Percentiles rank a stretch among this genome's conserved stretches.
Evolutionary conservation across 2,888 invertebrate species (phyloP).

Genomic region (Trissoscelio sp.): DNA sequence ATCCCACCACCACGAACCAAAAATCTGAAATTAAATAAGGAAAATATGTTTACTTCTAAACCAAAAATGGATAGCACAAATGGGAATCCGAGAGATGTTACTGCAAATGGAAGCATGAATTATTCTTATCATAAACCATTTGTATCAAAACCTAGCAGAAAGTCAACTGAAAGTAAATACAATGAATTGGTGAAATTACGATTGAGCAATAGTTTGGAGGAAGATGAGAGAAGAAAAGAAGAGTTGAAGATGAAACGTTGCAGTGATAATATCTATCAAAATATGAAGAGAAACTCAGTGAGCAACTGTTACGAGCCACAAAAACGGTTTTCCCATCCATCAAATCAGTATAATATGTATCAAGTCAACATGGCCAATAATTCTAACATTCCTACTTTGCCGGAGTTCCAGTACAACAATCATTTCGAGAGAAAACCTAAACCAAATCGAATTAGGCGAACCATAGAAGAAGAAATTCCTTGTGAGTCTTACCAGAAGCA

Average conservation of each 20-base stretch:
- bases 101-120: conserved; percentile 72
- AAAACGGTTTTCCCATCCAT: conserved; percentile 44
- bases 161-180: conserved; percentile 58
- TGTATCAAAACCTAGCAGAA: conserved; percentile 64
- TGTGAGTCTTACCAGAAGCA: conserved; percentile 35
- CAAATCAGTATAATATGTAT: conserved; percentile 62
- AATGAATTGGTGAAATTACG: conserved; percentile 53
- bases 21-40: conserved; percentile 64
- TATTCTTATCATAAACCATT: conserved; percentile 77
- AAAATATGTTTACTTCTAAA: conserved; percentile 42
- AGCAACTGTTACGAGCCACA: conserved; percentile 57
- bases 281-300: conserved; percentile 61
- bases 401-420: conserved; percentile 25
- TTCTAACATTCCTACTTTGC: conserved; percentile 29
- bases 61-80: conserved; percentile 9
- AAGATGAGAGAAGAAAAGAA: conserved; percentile 45
- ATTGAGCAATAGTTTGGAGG: conserved; percentile 38
- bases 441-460: conserved; percentile 33
- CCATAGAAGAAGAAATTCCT: conserved; percentile 30
- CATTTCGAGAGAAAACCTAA: conserved; percentile 54
- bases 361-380: conserved; percentile 37
- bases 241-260: conserved; percentile 30
- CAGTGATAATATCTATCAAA: conserved; percentile 48
- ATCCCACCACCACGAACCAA: conserved; percentile 56
- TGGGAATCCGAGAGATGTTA: conserved; percentile 33